phyloP scores from a whole-genome alignment of 2,113 vertebrate genomes.

The Protomyctophum bolini region DNA sequence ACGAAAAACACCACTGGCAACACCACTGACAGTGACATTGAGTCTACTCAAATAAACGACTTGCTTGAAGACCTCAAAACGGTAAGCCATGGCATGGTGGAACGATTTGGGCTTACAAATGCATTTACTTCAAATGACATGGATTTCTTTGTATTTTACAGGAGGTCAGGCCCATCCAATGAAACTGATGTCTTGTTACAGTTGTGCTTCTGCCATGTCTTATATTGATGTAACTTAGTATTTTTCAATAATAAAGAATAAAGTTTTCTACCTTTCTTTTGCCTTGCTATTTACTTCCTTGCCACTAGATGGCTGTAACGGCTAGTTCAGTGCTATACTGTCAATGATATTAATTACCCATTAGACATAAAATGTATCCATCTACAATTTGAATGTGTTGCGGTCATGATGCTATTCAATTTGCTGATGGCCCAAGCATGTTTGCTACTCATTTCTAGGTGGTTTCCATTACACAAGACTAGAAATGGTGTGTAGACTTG shows the following conservation, averaged over 20 bases:
- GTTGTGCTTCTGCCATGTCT: slow-evolving; percentile 9
- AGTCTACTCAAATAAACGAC: slow-evolving; percentile 58
- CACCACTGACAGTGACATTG: slow-evolving; percentile 79
- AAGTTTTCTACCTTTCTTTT: background rate
- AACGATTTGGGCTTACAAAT: background rate
- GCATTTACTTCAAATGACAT: background rate
- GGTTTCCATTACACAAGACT: too few relatives aligned
- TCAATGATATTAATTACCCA: too few relatives aligned
- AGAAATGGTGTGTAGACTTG: too few relatives aligned
- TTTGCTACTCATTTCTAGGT: too few relatives aligned
- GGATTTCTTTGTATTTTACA: slow-evolving; percentile 12
- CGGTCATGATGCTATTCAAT: too few relatives aligned
- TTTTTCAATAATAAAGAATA: slow-evolving; percentile 16
- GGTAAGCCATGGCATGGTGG: slow-evolving; percentile 34
- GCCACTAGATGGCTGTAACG: slow-evolving; percentile 62
- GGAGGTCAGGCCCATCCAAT: slow-evolving; percentile 2
- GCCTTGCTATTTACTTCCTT: background rate
- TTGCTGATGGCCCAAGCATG: too few relatives aligned
- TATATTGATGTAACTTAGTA: slow-evolving; percentile 50
- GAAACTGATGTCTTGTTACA: slow-evolving; percentile 25
- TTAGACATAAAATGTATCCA: too few relatives aligned
- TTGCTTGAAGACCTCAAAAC: slow-evolving; percentile 61
- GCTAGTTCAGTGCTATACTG: background rate
- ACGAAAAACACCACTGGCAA: slow-evolving; percentile 83
- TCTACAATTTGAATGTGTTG: too few relatives aligned